Percentiles rank a stretch among this genome's conserved stretches.
phyloP scores from a whole-genome alignment of 1,140 invertebrate genomes.

The Drosophila kepulauana region DNA sequence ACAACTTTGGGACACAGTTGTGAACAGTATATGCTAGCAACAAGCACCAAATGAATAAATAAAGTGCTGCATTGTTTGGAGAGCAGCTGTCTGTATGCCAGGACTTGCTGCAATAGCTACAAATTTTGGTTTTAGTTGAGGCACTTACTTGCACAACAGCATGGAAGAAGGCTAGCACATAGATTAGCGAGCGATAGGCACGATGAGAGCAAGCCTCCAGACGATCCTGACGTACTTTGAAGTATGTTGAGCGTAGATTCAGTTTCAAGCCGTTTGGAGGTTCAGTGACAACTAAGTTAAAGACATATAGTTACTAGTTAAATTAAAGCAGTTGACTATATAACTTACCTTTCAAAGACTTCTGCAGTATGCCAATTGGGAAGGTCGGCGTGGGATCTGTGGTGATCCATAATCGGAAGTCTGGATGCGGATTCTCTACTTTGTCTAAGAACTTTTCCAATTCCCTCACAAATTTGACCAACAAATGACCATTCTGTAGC shows the following conservation, averaged over 20 bases:
- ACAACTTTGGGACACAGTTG: conserved; percentile 53
- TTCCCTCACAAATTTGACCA: conserved; percentile 91
- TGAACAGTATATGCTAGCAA: conserved; percentile 58
- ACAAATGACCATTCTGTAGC: conserved; percentile 95
- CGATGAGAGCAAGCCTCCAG: conserved; percentile 90
- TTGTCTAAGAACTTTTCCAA: conserved; percentile 94
- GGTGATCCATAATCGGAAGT: conserved; percentile 96
- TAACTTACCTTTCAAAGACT: conserved; percentile 91
- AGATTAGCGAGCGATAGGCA: conserved; percentile 91
- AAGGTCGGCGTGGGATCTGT: conserved; percentile 94
- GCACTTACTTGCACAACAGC: conserved; percentile 92
- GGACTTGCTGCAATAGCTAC: conserved; percentile 22
- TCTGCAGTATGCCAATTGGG: conserved; percentile 95
- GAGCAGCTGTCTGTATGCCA: conserved; percentile 45
- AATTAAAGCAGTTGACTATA: not conserved
- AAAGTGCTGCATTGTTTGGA: conserved; percentile 54
- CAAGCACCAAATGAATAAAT: conserved; percentile 74
- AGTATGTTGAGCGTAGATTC: conserved; percentile 95
- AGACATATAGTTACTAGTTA: not conserved
- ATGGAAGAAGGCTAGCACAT: conserved; percentile 95
- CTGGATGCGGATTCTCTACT: conserved; percentile 92
- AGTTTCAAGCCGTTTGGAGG: conserved; percentile 95
- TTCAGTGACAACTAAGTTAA: conserved; percentile 92
- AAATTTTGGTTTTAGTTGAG: conserved; percentile 54
- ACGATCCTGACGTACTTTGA: conserved; percentile 90